Evolutionary conservation across 2,113 vertebrate genomes (phyloP), one percentile per base, ranked within the genome.

Genomic region (Mastomys coucha): DNA sequence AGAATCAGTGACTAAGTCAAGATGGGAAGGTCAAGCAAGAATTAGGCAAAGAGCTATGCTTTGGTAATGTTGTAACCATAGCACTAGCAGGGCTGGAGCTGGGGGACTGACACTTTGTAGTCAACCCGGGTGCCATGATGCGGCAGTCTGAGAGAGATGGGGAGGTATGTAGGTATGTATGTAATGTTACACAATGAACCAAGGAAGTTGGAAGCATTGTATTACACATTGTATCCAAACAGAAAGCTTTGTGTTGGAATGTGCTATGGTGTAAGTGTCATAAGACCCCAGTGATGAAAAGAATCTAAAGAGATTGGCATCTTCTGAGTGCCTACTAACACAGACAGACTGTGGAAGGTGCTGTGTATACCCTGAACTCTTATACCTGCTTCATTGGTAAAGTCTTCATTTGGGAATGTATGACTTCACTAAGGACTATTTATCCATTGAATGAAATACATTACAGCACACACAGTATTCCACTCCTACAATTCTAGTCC

Each of bases 21-120:
- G 56, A 77, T 94, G 60, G 19, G 8, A 97, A 60, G n/a, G 80
- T 69, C 69, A 94, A 53, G n/a, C 94, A 75, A 96, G n/a, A 91
- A 22, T 96, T 76, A 63, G 33, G 28, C 28, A 58, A 96, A 65
- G 77, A 63, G 53, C 56, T 65, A 31, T 0, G 0, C 16, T 6
- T 80, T 10, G 16, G 65, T 45, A 20, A 9, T 39, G 16, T 49
- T 53, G 14, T 56, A 33, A 53, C 4, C 63, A 39, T n/a, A 56
- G 63, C 26, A 33, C 28, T 20, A 17, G 42, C 26, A 49, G 45
- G 49, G 33, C 65, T 51, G 33, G 36, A 24, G 60, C 75, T 39
- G 17, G 65, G 42, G 63, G 14, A 56, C n/a, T 69, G 49, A 80
- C 58, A 65, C 26, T 51, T 78, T 16, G 12, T 49, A 63, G 42